A percentile compares a stretch with the other conserved stretches of the same genome.
phyloP scores from a whole-genome alignment of 2,113 vertebrate species.

The Hylia prasina region DNA sequence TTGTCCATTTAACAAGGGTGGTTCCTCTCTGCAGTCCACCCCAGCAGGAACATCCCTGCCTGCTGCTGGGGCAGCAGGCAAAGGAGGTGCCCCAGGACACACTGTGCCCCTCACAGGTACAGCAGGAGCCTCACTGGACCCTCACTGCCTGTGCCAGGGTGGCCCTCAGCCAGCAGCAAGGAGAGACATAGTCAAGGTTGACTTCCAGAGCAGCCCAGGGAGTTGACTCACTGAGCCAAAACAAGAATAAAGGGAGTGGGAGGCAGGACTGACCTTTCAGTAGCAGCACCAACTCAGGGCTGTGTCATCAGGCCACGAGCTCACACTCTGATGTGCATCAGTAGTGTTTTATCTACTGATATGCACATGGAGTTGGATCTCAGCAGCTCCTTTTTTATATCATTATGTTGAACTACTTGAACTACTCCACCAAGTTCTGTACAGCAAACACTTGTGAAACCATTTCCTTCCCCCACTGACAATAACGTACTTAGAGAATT shows the following conservation, averaged over 20 bases:
- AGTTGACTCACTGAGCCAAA: neutral
- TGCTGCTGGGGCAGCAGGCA: neutral
- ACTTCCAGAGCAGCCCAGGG: neutral
- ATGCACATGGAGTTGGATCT: accelerated
- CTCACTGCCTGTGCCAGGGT: accelerated
- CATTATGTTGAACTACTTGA: neutral
- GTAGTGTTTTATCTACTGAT: neutral
- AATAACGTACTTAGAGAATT: neutral
- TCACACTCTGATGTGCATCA: neutral
- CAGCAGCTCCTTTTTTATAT: neutral
- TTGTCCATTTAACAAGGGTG: neutral
- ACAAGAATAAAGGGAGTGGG: neutral
- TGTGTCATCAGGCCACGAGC: neutral
- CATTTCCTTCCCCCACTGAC: conserved; percentile 36
- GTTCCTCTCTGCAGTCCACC: neutral
- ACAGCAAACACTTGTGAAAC: conserved; percentile 41
- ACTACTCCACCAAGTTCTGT: conserved; percentile 29
- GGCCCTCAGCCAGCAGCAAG: neutral
- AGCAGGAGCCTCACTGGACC: neutral
- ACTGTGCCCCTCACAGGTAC: neutral
- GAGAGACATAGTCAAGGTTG: neutral
- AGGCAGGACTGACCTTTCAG: neutral
- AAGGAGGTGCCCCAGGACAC: neutral
- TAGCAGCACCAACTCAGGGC: neutral
- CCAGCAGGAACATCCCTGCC: neutral